A percentile compares a stretch with the other conserved stretches of the same genome.
phyloP scores from a whole-genome alignment of 2,113 vertebrate genomes.

The Pseudolaguvia tuberculata region DNA sequence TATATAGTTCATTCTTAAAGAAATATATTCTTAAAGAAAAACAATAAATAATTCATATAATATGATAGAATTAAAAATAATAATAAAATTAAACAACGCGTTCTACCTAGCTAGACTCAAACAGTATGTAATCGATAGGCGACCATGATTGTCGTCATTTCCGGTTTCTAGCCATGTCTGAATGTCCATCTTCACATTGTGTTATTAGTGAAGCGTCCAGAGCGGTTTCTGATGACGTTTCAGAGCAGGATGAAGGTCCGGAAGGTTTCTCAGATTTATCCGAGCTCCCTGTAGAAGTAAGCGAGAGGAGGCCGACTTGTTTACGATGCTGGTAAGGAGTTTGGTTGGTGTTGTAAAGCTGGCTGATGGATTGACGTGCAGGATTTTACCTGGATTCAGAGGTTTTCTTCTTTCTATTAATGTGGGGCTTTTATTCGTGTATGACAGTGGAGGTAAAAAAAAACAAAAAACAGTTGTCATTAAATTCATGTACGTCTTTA shows the following conservation, averaged over 20 bases:
- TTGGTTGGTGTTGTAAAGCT: neutral
- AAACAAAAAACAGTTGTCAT: neutral
- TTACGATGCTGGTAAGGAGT: slow-evolving; percentile 76
- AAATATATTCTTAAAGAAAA: too few species aligned
- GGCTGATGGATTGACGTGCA: neutral
- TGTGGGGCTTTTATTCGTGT: too few species aligned
- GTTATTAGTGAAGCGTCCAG: neutral
- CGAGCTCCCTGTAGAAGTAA: slow-evolving; percentile 74
- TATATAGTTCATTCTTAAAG: too few species aligned
- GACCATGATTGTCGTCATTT: neutral
- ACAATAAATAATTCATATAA: too few species aligned
- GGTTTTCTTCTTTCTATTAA: neutral
- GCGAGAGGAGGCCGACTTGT: slow-evolving; percentile 80
- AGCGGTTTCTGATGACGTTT: neutral
- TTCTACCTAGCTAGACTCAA: neutral
- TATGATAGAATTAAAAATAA: too few species aligned
- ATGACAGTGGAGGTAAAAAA: neutral
- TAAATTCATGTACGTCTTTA: neutral
- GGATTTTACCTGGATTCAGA: neutral
- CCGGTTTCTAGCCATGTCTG: slow-evolving; percentile 17
- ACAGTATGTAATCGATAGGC: neutral
- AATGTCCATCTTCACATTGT: neutral
- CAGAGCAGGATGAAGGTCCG: slow-evolving; percentile 36
- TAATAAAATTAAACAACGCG: too few species aligned
- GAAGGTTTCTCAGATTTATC: slow-evolving; percentile 71